Percentiles rank a stretch among this genome's conserved stretches.
These are phyloP conservation scores for Istiophorus platypterus DNA, from an alignment of 2,113 vertebrate species.

Conservation along the genomic window DNA sequence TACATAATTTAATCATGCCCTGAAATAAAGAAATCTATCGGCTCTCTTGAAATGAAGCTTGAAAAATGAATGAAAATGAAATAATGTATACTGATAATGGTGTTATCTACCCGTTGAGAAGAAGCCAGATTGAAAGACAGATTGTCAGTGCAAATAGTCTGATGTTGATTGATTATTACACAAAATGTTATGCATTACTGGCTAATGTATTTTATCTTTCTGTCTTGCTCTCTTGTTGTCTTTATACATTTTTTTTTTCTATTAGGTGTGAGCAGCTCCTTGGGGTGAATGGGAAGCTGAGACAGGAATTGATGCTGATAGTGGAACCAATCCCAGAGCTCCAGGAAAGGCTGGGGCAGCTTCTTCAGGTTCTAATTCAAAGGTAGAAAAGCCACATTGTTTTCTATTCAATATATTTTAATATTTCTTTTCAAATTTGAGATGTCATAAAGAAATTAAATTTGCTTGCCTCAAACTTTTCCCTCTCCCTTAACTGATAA, in stretches of 20 bases:
- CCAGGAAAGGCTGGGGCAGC: constrained; percentile 81
- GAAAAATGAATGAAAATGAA: too few species aligned
- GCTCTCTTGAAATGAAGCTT: too few species aligned
- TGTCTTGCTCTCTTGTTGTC: neutral
- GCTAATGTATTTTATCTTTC: neutral
- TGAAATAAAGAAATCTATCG: too few species aligned
- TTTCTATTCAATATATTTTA: neutral
- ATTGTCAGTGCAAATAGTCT: neutral
- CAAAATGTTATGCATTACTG: too few species aligned
- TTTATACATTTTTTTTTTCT: neutral
- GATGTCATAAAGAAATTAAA: neutral
- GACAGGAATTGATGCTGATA: constrained; percentile 86
- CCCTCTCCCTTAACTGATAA: neutral
- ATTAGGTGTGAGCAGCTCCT: constrained; percentile 91
- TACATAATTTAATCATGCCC: too few species aligned
- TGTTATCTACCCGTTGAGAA: neutral
- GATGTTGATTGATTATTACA: too few species aligned
- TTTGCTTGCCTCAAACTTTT: neutral
- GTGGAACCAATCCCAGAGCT: constrained; percentile 82
- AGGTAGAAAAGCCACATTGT: constrained; percentile 81
- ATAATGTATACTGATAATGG: neutral
- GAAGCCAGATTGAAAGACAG: neutral
- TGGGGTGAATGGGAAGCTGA: constrained; percentile 89
- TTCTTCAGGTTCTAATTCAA: constrained; percentile 88
- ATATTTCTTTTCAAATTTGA: neutral